Conservation (phyloP, 2,888 invertebrate species). For the Hydrotaea diabolus region DNA sequence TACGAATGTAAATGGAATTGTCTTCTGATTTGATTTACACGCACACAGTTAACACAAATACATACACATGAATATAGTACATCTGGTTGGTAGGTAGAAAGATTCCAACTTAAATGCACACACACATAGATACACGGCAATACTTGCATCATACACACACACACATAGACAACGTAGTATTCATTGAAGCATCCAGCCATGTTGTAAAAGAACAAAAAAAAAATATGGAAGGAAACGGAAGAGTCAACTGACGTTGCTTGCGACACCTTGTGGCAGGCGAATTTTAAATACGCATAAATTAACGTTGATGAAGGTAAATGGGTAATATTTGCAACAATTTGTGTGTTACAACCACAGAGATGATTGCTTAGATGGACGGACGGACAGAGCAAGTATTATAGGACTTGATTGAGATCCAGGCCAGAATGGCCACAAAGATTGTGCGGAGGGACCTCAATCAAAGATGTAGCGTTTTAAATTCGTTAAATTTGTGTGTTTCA, state of each 20-base stretch:
- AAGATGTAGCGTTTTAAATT: not conserved
- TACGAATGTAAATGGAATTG: conserved; percentile 16
- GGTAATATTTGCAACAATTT: not conserved
- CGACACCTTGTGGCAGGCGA: conserved; percentile 26
- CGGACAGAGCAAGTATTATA: not conserved
- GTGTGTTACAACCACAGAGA: no score
- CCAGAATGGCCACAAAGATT: no score
- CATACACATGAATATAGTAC: not conserved
- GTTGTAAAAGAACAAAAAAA: not conserved
- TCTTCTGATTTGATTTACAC: conserved; percentile 6
- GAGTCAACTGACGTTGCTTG: not conserved
- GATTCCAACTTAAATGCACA: not conserved
- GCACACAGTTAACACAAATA: conserved; percentile 1
- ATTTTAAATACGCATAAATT: conserved; percentile 38
- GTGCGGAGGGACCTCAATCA: not conserved
- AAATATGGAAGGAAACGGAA: conserved; percentile 9
- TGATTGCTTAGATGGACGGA: no score
- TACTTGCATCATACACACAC: not conserved
- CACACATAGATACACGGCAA: not conserved
- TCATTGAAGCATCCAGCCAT: not conserved
- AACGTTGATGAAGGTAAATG: conserved; percentile 28
- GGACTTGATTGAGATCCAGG: not conserved
- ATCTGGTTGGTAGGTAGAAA: no score
- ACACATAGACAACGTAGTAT: not conserved
- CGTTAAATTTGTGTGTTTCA: not conserved